Base-by-base conservation (phyloP, 2,113 vertebrate species). In the Ictidomys tridecemlineatus region DNA sequence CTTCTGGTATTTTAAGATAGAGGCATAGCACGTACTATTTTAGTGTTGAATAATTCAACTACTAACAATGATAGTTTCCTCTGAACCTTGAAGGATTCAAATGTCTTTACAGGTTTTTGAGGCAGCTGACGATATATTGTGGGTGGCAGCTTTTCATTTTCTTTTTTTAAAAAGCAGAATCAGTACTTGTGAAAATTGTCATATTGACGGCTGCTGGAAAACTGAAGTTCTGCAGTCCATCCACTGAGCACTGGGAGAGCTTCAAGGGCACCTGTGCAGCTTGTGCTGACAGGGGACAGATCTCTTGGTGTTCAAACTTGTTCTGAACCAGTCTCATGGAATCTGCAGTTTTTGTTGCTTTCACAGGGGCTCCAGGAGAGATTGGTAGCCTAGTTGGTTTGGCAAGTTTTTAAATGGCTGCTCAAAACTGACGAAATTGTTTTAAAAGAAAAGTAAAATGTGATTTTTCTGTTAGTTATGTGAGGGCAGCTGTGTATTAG, bases 161-260 rank as follows among this genome's bases (percentile, higher is more conserved):
- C 94, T 65, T 94, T 95, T 94, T 95, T 96, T 63, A 74, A 94
- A 95, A 97, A 80, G 89, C 86, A 97, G 89, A 87, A 61, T 95
- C 85, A 69, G 91, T 95, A 56, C 95, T 95, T 94, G 92, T 95
- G 86, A 82, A 92, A 96, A 94, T 45, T 95, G 74, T 95, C 83
- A 45, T 58, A 53, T 87, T 91, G 93, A 91, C 82, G 91, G 94
- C 94, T 93, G 45, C 42, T 51, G 85, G 89, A 87, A 94, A 73
- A 58, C 28, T 14, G 45, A 79, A 28, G 22, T 32, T 91, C 72
- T 53, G 26, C n/a, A 42, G 30, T 89, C 85, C 77, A 82, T 78
- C 86, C 16, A 0, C 18, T 24, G 39, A 85, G 67, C 13, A 0
- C 2, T n/a, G 14, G 53, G 48, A 53, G 51, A 18, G 17, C 17